These are phyloP conservation scores for Caenorhabditis sp. DNA, from an alignment of 2,888 invertebrate species.

Conservation along the genomic window DNA sequence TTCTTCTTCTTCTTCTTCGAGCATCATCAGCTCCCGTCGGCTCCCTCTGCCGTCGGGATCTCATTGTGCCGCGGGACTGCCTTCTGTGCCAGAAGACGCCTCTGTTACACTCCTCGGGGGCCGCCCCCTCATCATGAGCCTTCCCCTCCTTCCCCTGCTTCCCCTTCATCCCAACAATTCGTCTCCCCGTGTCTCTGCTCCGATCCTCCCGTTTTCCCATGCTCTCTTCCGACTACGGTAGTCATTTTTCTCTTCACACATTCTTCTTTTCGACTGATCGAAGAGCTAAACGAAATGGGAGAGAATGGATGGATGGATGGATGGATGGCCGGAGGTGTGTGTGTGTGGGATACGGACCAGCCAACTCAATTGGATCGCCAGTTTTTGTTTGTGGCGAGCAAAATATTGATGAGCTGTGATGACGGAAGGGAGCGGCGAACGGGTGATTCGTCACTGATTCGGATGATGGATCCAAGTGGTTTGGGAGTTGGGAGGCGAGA, in stretches of 20 bases:
- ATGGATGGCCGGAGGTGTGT: constrained; percentile 18
- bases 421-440: too few relatives aligned
- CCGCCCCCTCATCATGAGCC: constrained; percentile 11
- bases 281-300: constrained; percentile 54
- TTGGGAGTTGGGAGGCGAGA: too few relatives aligned
- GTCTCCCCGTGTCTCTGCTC: too few relatives aligned
- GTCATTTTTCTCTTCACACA: constrained; percentile 30
- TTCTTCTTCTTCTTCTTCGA: not conserved
- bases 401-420: too few relatives aligned
- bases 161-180: too few relatives aligned
- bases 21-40: not conserved
- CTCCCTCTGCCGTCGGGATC: not conserved
- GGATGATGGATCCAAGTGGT: too few relatives aligned
- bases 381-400: too few relatives aligned
- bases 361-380: too few relatives aligned
- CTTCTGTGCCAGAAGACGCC: not conserved
- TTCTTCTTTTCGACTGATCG: constrained; percentile 38
- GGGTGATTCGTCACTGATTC: too few relatives aligned
- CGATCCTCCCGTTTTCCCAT: too few relatives aligned
- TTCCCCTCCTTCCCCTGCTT: too few relatives aligned
- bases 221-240: constrained; percentile 35
- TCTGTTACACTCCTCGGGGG: constrained; percentile 14
- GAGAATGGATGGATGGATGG: constrained; percentile 4
- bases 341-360: too few relatives aligned
- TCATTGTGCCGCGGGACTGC: constrained; percentile 17